phyloP scores from a whole-genome alignment of 2,888 invertebrate species.

The Acanthosepion pharaonis region DNA sequence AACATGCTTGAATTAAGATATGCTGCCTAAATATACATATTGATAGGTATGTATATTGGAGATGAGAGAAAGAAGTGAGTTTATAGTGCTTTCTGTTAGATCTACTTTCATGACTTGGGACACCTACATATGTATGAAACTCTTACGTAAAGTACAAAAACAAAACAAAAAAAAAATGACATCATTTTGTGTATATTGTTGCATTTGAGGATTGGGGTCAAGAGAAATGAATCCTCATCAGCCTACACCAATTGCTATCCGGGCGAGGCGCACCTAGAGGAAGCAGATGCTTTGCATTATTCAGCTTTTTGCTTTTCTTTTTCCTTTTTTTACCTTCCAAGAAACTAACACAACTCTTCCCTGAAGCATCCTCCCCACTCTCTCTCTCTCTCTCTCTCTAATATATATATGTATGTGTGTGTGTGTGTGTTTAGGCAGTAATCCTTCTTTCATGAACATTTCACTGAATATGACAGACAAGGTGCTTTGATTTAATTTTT shows the following conservation, averaged over 20 bases:
- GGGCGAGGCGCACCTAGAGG: conserved; percentile 2
- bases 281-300: background rate
- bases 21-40: background rate
- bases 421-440: too few species aligned
- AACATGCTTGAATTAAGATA: too few species aligned
- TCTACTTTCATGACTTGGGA: too few species aligned
- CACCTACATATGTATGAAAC: too few species aligned
- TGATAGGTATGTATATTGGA: background rate
- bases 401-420: background rate
- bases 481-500: too few species aligned
- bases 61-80: too few species aligned
- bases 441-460: too few species aligned
- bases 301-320: background rate
- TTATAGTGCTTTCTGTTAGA: too few species aligned
- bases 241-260: background rate
- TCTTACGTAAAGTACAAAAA: background rate
- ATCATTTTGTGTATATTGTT: background rate
- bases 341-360: background rate
- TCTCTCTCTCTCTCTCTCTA: background rate
- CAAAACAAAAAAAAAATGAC: background rate
- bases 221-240: background rate
- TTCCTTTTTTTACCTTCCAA: background rate
- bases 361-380: background rate
- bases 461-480: too few species aligned
- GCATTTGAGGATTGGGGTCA: background rate